Percentiles rank a stretch among this genome's conserved stretches.
These are phyloP conservation scores for Amorpha juglandis DNA, from an alignment of 2,888 invertebrate genomes.

Conservation along the genomic window DNA sequence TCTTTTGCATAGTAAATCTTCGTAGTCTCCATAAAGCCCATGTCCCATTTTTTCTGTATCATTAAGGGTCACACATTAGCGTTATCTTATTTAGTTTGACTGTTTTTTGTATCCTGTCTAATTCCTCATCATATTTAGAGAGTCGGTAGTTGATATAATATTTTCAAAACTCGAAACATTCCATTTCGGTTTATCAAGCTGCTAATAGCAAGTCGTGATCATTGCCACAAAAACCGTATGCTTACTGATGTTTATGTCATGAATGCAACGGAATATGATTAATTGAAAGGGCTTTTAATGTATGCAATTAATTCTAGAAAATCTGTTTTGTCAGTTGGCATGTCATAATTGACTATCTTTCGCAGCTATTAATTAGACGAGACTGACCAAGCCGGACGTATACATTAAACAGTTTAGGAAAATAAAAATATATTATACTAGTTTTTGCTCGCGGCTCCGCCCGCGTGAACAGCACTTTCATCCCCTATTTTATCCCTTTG, in stretches of 20 bases:
- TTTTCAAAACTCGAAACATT: not conserved
- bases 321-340: not conserved
- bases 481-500: too few relatives aligned
- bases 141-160: constrained; percentile 18
- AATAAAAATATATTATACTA: not conserved
- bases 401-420: constrained; percentile 7
- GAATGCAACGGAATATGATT: constrained; percentile 45
- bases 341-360: constrained; percentile 21
- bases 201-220: not conserved
- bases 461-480: too few relatives aligned
- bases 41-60: too few relatives aligned
- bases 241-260: not conserved
- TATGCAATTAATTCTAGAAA: constrained; percentile 36
- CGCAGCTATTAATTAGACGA: constrained; percentile 33
- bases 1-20: too few relatives aligned
- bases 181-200: not conserved
- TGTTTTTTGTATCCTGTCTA: constrained; percentile 52
- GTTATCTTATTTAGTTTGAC: constrained; percentile 59
- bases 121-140: constrained; percentile 50
- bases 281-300: constrained; percentile 42
- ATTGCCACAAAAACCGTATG: not conserved
- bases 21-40: too few relatives aligned
- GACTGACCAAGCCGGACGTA: constrained; percentile 27
- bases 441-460: too few relatives aligned
- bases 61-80: constrained; percentile 36